A percentile compares a stretch with the other conserved stretches of the same genome.
Conservation (phyloP, 2,888 invertebrate genomes). For the Fissipunctia ypsillon region DNA sequence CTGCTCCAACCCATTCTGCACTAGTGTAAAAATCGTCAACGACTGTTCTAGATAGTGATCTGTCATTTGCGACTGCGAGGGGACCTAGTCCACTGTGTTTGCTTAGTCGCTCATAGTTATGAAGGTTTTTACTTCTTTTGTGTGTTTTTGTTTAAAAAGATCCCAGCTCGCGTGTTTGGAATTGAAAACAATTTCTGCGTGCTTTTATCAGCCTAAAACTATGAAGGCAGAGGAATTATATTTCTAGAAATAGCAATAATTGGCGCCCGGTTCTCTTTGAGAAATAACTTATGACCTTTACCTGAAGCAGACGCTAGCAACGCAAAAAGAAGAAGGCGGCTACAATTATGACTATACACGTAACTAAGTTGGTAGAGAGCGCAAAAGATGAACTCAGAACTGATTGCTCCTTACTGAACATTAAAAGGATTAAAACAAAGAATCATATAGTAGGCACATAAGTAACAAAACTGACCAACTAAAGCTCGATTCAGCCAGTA, state of each 20-base stretch:
- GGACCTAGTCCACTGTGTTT: conserved; percentile 73
- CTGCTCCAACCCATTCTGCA: conserved; percentile 85
- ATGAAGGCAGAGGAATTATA: conserved; percentile 9
- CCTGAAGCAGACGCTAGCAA: conserved; percentile 11
- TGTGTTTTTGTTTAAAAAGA: conserved; percentile 46
- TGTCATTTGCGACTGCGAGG: conserved; percentile 82
- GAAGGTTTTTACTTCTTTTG: conserved; percentile 53
- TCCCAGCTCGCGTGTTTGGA: conserved; percentile 29
- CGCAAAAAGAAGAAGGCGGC: conserved; percentile 17
- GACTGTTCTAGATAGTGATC: conserved; percentile 88
- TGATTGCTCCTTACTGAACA: conserved; percentile 40
- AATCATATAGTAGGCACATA: conserved; percentile 56
- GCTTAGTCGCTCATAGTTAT: conserved; percentile 59
- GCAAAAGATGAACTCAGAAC: conserved; percentile 36
- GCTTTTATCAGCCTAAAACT: conserved; percentile 11
- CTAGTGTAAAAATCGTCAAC: conserved; percentile 90
- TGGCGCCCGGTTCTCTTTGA: conserved; percentile 17
- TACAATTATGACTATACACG: conserved; percentile 30
- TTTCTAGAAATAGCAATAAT: conserved; percentile 33
- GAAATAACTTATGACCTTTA: conserved; percentile 43
- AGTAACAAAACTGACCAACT: conserved; percentile 69
- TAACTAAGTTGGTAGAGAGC: conserved; percentile 16
- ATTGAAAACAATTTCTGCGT: conserved; percentile 22
- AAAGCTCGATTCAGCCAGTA: conserved; percentile 77
- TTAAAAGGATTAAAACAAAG: conserved; percentile 55